Conservation (phyloP, 2,888 invertebrate species). For the Mesorhabditis spiculigera region DNA sequence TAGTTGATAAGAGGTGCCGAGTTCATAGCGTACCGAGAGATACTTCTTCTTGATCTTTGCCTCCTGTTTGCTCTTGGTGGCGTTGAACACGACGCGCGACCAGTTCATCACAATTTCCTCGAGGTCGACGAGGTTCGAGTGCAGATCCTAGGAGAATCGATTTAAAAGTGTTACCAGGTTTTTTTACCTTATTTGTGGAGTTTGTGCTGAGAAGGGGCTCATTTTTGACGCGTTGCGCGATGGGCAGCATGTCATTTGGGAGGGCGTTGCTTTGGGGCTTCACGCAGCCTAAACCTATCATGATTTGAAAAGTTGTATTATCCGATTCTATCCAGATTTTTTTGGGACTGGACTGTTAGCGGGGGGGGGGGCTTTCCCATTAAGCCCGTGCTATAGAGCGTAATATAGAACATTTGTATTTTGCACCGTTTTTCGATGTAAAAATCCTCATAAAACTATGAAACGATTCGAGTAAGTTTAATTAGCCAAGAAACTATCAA, state of each 20-base stretch:
- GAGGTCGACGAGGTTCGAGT: slow-evolving; percentile 33
- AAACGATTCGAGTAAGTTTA: too few relatives aligned
- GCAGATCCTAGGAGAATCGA: too few relatives aligned
- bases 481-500: too few relatives aligned
- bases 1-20: not conserved
- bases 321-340: too few relatives aligned
- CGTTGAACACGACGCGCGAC: slow-evolving; percentile 59
- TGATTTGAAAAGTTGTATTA: too few relatives aligned
- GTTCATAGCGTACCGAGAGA: slow-evolving; percentile 25
- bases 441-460: too few relatives aligned
- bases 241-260: not conserved
- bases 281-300: not conserved
- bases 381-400: too few relatives aligned
- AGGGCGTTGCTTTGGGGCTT: not conserved
- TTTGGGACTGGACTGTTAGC: too few relatives aligned
- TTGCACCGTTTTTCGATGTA: too few relatives aligned
- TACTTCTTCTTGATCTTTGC: slow-evolving; percentile 43
- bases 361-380: too few relatives aligned
- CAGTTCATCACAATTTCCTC: slow-evolving; percentile 58
- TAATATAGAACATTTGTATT: too few relatives aligned
- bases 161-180: too few relatives aligned
- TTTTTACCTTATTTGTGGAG: not conserved
- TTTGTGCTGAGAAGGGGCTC: not conserved
- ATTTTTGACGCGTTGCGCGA: not conserved
- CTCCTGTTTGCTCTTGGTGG: slow-evolving; percentile 58